These are phyloP conservation scores for Merodon equestris DNA, from an alignment of 2,888 invertebrate species.

Conservation along the genomic window DNA sequence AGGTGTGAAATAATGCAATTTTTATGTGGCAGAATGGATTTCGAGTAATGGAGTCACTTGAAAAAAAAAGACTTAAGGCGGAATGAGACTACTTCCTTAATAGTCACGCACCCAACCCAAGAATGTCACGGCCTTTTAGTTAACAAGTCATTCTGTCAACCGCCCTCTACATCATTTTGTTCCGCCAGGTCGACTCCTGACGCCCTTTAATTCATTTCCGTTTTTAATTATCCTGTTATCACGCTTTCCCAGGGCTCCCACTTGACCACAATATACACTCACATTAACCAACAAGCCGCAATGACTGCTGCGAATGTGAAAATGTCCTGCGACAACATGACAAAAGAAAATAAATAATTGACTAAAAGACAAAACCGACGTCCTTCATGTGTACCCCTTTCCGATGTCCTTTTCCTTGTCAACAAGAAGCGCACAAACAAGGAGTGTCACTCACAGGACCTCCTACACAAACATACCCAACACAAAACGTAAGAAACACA, in stretches of 20 bases:
- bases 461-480: background rate
- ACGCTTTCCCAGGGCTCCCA: constrained; percentile 7
- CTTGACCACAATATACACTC: constrained; percentile 10
- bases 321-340: constrained; percentile 31
- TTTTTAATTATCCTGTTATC: constrained; percentile 62
- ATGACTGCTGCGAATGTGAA: constrained; percentile 4
- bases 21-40: constrained; percentile 10
- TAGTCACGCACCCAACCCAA: constrained; percentile 14
- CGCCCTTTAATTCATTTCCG: no score
- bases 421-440: constrained; percentile 34
- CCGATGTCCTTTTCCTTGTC: constrained; percentile 18
- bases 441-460: constrained; percentile 30
- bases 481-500: background rate
- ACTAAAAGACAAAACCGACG: constrained; percentile 43
- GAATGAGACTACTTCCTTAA: no score
- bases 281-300: no score
- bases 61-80: no score
- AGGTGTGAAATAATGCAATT: constrained; percentile 16
- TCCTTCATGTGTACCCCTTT: no score
- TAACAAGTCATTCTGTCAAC: constrained; percentile 24
- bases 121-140: constrained; percentile 24
- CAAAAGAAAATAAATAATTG: constrained; percentile 50
- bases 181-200: no score
- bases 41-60: no score
- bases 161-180: constrained; percentile 38